phyloP scores from a whole-genome alignment of 30 jellyfish, hydroid and myxozoan species.

The Nemopilema nomurai region DNA sequence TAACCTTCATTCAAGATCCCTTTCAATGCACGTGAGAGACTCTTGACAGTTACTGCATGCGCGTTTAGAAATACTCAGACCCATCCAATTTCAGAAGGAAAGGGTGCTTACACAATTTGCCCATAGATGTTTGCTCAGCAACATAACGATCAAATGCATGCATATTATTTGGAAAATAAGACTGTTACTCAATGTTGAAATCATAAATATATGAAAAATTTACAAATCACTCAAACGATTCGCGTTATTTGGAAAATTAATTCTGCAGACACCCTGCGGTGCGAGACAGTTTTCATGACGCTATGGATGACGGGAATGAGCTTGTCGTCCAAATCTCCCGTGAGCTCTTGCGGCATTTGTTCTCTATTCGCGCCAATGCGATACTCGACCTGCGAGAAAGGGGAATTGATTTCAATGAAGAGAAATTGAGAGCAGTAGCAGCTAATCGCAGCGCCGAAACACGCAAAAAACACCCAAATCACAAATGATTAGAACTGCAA shows the following conservation, averaged over 20 bases:
- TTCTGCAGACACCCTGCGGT: constrained; percentile 88
- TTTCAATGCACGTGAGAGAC: too few relatives aligned
- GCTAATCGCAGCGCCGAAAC: too few relatives aligned
- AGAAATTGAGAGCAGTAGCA: too few relatives aligned
- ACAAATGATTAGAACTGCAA: too few relatives aligned
- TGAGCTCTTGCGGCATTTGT: constrained; percentile 81
- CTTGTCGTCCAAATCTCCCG: constrained; percentile 86
- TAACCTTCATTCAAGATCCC: too few relatives aligned
- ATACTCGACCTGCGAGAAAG: constrained; percentile 78
- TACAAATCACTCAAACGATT: constrained; percentile 58
- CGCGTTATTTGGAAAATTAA: constrained; percentile 83
- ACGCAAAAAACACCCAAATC: too few relatives aligned
- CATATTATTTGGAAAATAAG: not conserved
- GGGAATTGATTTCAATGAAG: not conserved
- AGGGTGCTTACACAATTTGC: too few relatives aligned
- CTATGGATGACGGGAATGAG: constrained; percentile 91
- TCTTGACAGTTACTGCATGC: too few relatives aligned
- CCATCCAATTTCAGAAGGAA: too few relatives aligned
- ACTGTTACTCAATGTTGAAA: not conserved
- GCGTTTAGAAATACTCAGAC: too few relatives aligned
- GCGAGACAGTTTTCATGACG: constrained; percentile 83
- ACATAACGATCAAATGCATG: not conserved
- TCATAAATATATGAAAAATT: not conserved
- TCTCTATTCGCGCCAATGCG: constrained; percentile 79
- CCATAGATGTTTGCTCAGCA: not conserved